Percentiles rank a stretch among this genome's conserved stretches.
Conservation (phyloP, 2,797 vertebrate species). For the Lophius americanus region DNA sequence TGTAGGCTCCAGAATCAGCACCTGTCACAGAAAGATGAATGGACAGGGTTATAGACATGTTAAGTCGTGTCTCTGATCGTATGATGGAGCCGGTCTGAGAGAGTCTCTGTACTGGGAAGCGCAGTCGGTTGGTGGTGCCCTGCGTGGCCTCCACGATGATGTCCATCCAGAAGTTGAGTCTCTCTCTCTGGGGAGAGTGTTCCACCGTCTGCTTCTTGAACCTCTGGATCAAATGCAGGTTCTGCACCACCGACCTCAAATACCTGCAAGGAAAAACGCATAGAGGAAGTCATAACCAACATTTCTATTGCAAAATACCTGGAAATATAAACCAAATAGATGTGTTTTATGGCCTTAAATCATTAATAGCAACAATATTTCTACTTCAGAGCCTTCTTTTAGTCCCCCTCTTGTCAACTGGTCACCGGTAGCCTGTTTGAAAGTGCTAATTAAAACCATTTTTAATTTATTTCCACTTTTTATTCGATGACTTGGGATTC, state of each 20-base stretch:
- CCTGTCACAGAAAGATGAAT: slow-evolving; percentile 73
- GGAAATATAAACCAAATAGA: no score
- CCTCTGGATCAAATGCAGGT: slow-evolving; percentile 91
- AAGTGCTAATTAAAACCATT: no score
- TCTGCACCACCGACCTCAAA: slow-evolving; percentile 93
- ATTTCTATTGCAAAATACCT: not conserved
- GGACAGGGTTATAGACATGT: no score
- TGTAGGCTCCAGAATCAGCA: slow-evolving; percentile 93
- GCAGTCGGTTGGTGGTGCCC: slow-evolving; percentile 86
- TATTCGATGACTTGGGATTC: no score
- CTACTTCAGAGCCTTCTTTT: no score
- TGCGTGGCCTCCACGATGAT: slow-evolving; percentile 96
- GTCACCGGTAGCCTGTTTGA: no score
- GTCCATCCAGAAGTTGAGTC: slow-evolving; percentile 97
- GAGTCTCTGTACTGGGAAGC: slow-evolving; percentile 89
- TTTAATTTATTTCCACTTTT: no score
- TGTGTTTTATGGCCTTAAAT: no score
- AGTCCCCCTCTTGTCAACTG: no score
- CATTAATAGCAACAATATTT: no score
- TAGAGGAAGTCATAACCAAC: not conserved
- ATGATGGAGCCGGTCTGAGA: not conserved
- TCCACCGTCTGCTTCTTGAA: slow-evolving; percentile 90
- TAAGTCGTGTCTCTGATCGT: not conserved
- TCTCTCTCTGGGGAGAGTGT: slow-evolving; percentile 88
- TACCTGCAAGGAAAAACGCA: slow-evolving; percentile 82